A percentile compares a stretch with the other conserved stretches of the same genome.
Conservation (phyloP, 2,113 vertebrate species). For the Bambusicola thoracicus region DNA sequence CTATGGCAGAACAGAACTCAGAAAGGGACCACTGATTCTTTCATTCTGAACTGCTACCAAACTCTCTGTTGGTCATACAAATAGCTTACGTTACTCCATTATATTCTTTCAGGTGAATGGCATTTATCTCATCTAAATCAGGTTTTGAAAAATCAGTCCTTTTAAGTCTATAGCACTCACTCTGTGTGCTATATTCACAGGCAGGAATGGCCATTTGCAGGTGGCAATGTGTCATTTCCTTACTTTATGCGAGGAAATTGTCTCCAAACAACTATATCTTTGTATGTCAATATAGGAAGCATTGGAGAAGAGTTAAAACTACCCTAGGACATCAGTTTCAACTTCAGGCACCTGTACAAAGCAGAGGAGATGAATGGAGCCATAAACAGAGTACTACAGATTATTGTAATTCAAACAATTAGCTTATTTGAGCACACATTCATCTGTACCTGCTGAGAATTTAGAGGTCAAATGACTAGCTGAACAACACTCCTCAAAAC, state of each 20-base stretch:
- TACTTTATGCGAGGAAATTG: background rate
- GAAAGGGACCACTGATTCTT: background rate
- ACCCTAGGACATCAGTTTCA: background rate
- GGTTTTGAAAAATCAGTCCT: background rate
- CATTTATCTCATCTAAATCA: background rate
- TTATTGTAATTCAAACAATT: background rate
- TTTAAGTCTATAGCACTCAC: background rate
- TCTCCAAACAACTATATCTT: background rate
- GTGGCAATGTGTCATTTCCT: background rate
- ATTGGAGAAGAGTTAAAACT: background rate
- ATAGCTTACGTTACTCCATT: background rate
- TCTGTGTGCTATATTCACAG: background rate
- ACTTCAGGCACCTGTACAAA: background rate
- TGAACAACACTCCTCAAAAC: background rate
- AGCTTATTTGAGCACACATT: background rate
- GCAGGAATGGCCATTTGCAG: background rate
- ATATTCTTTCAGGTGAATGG: background rate
- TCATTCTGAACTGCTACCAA: background rate
- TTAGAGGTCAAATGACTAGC: background rate
- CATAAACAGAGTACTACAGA: background rate
- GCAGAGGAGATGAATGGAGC: background rate
- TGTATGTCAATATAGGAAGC: background rate
- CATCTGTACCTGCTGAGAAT: background rate
- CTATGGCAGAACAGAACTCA: background rate
- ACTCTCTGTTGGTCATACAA: background rate